Evolutionary conservation across 2,797 vertebrate genomes (phyloP).

Genomic region (Melanogrammus aeglefinus): DNA sequence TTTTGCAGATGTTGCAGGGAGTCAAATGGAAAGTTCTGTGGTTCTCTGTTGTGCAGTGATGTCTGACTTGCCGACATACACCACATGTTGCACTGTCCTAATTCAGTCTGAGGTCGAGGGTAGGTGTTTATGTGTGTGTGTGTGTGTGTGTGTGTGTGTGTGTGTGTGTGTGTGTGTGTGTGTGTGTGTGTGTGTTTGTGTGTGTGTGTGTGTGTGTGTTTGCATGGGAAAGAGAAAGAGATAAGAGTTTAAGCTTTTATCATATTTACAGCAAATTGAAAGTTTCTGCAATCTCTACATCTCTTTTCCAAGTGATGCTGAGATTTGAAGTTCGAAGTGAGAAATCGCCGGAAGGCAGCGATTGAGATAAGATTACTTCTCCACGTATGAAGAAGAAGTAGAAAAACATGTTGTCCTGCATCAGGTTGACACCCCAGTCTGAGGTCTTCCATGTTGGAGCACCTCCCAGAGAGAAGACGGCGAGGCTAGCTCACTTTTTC

Average conservation of each 20-base stretch:
- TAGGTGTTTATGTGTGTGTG: background rate
- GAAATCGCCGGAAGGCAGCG: background rate
- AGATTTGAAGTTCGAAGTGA: background rate
- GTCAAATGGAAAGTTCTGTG: constrained; percentile 84
- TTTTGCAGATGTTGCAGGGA: constrained; percentile 74
- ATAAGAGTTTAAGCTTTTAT: background rate
- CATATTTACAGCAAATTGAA: background rate
- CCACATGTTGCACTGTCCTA: constrained; percentile 61
- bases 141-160: background rate
- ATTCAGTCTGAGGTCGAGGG: constrained; percentile 25
- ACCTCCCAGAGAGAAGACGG: constrained; percentile 79
- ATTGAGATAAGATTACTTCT: background rate
- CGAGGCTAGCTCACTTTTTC: constrained; percentile 83
- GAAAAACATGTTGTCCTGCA: constrained; percentile 92
- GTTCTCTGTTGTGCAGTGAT: constrained; percentile 72
- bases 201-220: background rate
- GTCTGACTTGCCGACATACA: constrained; percentile 69
- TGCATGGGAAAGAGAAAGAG: background rate
- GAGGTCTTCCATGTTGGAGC: constrained; percentile 89
- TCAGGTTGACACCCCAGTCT: constrained; percentile 83
- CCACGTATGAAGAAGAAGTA: constrained; percentile 18
- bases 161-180: background rate
- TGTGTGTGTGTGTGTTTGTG: background rate
- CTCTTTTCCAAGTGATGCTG: background rate
- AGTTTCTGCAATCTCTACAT: background rate